phyloP scores from a whole-genome alignment of 2,797 vertebrate genomes.

The Avahi laniger region DNA sequence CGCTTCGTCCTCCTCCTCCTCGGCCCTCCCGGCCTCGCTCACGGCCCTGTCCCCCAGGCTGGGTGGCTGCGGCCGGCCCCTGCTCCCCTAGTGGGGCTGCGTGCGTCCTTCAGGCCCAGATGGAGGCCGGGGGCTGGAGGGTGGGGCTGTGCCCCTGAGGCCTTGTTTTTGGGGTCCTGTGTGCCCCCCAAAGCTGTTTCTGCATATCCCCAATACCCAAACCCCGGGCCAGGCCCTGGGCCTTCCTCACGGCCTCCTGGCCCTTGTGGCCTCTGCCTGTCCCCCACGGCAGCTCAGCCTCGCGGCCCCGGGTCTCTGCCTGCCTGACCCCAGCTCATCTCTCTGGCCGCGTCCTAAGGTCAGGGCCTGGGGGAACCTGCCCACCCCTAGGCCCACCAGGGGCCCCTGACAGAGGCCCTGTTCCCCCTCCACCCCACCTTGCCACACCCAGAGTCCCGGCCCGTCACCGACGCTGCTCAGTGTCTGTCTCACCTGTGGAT shows the following conservation, averaged over 20 bases:
- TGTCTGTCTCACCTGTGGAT: neutral
- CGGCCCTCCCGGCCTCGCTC: fast-evolving
- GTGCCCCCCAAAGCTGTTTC: neutral
- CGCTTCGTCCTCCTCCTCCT: fast-evolving
- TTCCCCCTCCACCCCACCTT: neutral
- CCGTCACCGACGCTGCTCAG: neutral
- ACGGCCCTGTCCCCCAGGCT: neutral
- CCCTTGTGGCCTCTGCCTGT: neutral
- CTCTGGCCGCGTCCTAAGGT: neutral
- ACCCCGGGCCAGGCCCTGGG: neutral
- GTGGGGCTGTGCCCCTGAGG: neutral
- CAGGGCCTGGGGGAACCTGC: neutral
- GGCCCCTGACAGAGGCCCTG: neutral
- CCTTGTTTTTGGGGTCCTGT: neutral
- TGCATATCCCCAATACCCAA: neutral
- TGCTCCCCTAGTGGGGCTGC: neutral
- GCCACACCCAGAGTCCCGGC: too few relatives aligned
- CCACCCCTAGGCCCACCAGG: neutral
- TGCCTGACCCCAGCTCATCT: neutral
- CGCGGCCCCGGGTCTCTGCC: neutral
- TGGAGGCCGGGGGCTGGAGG: neutral
- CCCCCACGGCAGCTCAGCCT: too few relatives aligned
- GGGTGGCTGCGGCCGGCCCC: neutral
- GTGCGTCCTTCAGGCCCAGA: too few relatives aligned
- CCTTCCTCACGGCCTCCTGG: neutral